These are phyloP conservation scores for Octodon degus DNA, from an alignment of 2,113 vertebrate species.

Conservation along the genomic window DNA sequence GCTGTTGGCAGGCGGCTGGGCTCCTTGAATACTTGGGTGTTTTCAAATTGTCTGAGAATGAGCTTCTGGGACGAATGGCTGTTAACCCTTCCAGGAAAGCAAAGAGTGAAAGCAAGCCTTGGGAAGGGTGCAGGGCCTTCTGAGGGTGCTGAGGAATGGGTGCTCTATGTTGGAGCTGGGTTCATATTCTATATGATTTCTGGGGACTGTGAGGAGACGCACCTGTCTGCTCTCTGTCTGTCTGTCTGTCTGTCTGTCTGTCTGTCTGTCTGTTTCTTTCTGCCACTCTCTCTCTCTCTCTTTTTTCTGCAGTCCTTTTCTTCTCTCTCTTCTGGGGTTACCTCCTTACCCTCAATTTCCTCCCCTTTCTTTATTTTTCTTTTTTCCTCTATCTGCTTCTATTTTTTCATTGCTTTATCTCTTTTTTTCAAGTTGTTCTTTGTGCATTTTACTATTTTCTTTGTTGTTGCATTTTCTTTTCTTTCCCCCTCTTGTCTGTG, in stretches of 20 bases:
- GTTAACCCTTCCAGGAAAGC: background rate
- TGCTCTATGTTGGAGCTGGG: background rate
- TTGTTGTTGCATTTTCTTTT: background rate
- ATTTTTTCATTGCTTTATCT: background rate
- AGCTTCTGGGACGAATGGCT: background rate
- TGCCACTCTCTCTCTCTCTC: background rate
- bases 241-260: background rate
- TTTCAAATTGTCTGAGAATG: slow-evolving; percentile 44
- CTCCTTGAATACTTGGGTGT: slow-evolving; percentile 42
- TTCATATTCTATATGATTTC: background rate
- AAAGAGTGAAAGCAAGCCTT: background rate
- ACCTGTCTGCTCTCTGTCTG: background rate
- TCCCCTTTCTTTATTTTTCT: background rate
- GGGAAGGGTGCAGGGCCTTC: background rate
- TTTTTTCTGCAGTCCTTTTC: background rate
- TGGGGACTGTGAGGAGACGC: background rate
- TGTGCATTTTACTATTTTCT: background rate
- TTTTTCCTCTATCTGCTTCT: background rate
- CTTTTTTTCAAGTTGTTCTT: background rate
- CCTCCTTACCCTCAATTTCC: background rate
- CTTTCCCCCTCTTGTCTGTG: accelerated
- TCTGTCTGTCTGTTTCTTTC: background rate
- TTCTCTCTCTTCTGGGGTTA: background rate
- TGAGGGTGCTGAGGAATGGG: background rate
- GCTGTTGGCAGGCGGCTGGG: background rate